Base-by-base conservation (phyloP, 2,797 vertebrate genomes). In the Sebastes alutus region DNA sequence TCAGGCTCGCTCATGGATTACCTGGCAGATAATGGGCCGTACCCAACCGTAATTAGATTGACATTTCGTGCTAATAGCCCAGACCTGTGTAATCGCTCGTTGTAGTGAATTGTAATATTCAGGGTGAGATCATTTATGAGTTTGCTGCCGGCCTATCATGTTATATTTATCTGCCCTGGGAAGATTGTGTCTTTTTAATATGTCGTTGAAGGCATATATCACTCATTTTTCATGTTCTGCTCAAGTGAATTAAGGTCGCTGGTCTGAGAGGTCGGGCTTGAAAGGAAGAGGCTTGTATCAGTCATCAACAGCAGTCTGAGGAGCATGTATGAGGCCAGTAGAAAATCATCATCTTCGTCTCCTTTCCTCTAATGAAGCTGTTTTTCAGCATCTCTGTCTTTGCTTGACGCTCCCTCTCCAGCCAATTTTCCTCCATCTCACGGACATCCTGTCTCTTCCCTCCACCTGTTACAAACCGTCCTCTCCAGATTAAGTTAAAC, bases 11-110 rank as follows among this genome's bases (percentile, higher is more conserved):
- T 87, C 80, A 72, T 73, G 82, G 82, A 85, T 84, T 80, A 90
- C 85, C 87, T 87, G 73, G 65, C 76, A 78, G 54, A 87, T 91
- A 92, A 93, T 92, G 86, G 67, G 66, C 86, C 74, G 65, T 80
- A 72, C 79, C 75, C 62, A 16, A 38, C 64, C 46, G 71, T 94
- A 94, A 95, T 95, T 94, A 92, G 84, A 93, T 81, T 94, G 92
- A 89, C 91, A 94, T 93, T 94, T 94, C 42, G 60, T 74, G 83
- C 86, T 89, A 90, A 94, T 87, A 86, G 87, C 80, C 72, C 78
- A 75, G 84, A 86, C 82, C 86, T 79, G 74, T 68, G 61, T 88
- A 92, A 91, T 83, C 88, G 91, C 82, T 80, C 80, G 88, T 87
- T 90, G 83, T 88, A 71, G 72, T 88, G 80, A 89, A 87, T 90